Percentiles rank a stretch among this genome's conserved stretches.
These are phyloP conservation scores for Drosophila pullipes DNA, from an alignment of 2,888 invertebrate genomes.

Conservation along the genomic window DNA sequence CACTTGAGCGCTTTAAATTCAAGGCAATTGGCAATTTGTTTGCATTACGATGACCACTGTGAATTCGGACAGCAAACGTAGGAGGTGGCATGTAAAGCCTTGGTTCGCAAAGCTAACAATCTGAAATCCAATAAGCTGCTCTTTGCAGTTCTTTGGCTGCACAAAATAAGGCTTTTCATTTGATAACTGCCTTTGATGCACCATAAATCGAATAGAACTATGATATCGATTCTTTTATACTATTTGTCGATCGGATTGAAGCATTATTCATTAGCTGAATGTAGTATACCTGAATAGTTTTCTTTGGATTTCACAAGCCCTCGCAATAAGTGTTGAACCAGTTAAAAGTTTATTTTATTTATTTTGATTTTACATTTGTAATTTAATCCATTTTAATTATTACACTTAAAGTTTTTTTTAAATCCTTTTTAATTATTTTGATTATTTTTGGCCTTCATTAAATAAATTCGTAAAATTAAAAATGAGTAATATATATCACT, in stretches of 20 bases:
- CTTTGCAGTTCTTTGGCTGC: background rate
- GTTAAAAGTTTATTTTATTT: background rate
- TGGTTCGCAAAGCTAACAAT: background rate
- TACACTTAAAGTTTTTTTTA: no score
- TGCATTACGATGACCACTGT: background rate
- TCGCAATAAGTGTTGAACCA: background rate
- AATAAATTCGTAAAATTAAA: background rate
- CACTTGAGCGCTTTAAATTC: conserved; percentile 2
- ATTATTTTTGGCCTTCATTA: background rate
- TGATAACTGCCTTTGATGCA: background rate
- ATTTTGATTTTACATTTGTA: background rate
- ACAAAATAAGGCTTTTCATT: background rate
- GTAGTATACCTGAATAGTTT: background rate
- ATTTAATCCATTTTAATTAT: no score
- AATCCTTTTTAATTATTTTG: background rate
- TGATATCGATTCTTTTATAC: background rate
- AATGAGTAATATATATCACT: no score
- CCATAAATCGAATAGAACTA: background rate
- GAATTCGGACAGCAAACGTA: background rate
- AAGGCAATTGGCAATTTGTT: background rate
- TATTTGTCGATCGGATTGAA: background rate
- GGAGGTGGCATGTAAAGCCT: background rate
- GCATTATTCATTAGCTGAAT: background rate
- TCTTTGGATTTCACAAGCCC: background rate
- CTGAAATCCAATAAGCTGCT: background rate